A percentile compares a stretch with the other conserved stretches of the same genome.
These are phyloP conservation scores for Heliconius sara DNA, from an alignment of 2,888 invertebrate genomes.

Conservation along the genomic window DNA sequence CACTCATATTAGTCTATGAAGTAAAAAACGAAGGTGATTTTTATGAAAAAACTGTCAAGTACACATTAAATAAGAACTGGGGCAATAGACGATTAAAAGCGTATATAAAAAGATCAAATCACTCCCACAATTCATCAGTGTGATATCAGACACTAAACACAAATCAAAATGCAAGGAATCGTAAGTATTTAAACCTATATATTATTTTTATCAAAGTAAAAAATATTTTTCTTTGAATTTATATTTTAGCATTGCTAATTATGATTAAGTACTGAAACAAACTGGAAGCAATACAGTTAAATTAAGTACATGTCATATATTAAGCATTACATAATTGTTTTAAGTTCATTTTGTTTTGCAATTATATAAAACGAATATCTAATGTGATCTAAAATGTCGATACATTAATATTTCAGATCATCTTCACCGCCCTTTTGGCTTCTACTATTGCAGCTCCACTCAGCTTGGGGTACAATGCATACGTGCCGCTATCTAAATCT, in stretches of 20 bases:
- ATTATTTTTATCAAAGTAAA: too few species aligned
- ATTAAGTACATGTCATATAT: not conserved
- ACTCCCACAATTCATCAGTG: conserved; percentile 63
- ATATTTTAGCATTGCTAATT: too few species aligned
- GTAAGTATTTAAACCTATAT: conserved; percentile 54
- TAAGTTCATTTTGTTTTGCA: too few species aligned
- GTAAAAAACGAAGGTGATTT: not conserved
- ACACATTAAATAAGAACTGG: conserved; percentile 53
- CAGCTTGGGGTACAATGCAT: conserved; percentile 56
- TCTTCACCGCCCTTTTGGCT: conserved; percentile 60
- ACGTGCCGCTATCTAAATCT: conserved; percentile 60
- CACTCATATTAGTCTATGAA: not conserved
- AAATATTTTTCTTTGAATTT: too few species aligned
- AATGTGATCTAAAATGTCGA: not conserved
- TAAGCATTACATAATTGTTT: not conserved
- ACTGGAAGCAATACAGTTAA: not conserved
- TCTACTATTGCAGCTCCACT: conserved; percentile 58
- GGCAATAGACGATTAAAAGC: conserved; percentile 57
- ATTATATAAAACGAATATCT: too few species aligned
- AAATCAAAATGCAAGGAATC: conserved; percentile 62
- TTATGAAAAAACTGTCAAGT: conserved; percentile 3
- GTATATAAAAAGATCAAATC: conserved; percentile 64
- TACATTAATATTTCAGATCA: conserved; percentile 51
- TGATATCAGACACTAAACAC: conserved; percentile 52
- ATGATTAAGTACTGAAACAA: not conserved